Base-by-base conservation (phyloP, 1,140 invertebrate genomes). In the Drosophila athabasca region DNA sequence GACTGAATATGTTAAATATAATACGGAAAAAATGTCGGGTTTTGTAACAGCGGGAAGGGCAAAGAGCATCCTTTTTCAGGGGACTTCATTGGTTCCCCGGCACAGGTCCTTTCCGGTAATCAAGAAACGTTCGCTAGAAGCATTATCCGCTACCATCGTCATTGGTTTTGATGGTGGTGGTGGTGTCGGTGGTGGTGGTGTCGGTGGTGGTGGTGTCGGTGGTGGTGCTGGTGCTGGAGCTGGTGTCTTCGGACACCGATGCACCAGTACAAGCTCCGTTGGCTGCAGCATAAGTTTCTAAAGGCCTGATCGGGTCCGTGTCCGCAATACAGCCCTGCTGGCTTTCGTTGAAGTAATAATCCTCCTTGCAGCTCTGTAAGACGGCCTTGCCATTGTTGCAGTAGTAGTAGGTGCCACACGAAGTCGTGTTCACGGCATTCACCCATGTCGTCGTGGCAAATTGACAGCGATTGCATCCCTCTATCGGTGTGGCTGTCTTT, bases 381-480 rank as follows among this genome's bases (percentile, higher is more conserved):
- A 17, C 31, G 49, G 39, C 45, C 0, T 2, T 0, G 2, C 68
- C 73, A 8, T 67, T 31, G 7, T 39, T 61, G 62, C 81, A 85
- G 8, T 71, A 81, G 13, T 61, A 73, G 39, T 81, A 85, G 3
- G 9, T n/a, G 4, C 8, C 11, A 43, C 81, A 85, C 19, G 5
- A 8, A 0, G 31, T 9, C 2, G 1, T 11, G 15, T 64, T 19
- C 0, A 81, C 77, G 29, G 61, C 62, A 62, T 85, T 85, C 6
- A 68, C 82, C 7, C 74, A 85, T 0, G 0, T 0, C 0, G 6
- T n/a, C 0, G 0, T 43, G 6, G 74, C 15, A 3, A 44, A 57
- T 46, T 78, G 77, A 35, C 81, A 85, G 6, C 81, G 82, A 43
- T 85, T 74, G 78, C 81, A 85, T 19, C 64, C 64, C 0, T 0